These are phyloP conservation scores for Colostygia pectinataria DNA, from an alignment of 2,888 invertebrate genomes.

Conservation along the genomic window DNA sequence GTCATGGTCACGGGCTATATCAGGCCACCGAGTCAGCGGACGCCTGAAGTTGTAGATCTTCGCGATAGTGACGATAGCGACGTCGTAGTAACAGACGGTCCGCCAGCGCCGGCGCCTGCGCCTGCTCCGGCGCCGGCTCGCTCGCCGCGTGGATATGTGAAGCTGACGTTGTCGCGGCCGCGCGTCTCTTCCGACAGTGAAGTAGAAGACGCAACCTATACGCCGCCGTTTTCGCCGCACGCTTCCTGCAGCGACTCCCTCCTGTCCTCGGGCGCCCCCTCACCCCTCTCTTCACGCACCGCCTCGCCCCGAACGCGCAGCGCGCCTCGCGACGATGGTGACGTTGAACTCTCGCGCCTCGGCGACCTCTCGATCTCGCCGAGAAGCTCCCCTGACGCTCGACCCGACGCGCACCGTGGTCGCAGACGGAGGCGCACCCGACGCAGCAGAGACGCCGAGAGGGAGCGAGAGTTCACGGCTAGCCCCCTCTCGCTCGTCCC, in stretches of 20 bases:
- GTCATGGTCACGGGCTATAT: constrained; percentile 86
- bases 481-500: constrained; percentile 26
- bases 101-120: constrained; percentile 41
- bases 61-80: constrained; percentile 79
- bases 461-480: constrained; percentile 20
- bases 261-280: not conserved
- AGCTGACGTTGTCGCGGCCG: constrained; percentile 53
- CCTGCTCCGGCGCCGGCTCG: too few species aligned
- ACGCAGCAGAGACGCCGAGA: constrained; percentile 13
- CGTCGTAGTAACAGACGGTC: constrained; percentile 64
- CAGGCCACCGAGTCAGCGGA: constrained; percentile 85
- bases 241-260: not conserved
- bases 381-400: not conserved
- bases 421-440: constrained; percentile 4
- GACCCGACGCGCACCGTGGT: not conserved
- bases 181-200: constrained; percentile 23
- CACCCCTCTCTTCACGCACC: constrained; percentile 10
- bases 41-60: constrained; percentile 85
- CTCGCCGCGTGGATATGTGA: constrained; percentile 40
- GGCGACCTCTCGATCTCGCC: too few species aligned
- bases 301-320: constrained; percentile 4
- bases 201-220: constrained; percentile 45
- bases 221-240: constrained; percentile 36
- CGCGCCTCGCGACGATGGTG: not conserved
- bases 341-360: too few species aligned